Percentiles rank a stretch among this genome's conserved stretches.
phyloP scores from a whole-genome alignment of 1,140 invertebrate genomes.

The Rhyacophila brunnea region DNA sequence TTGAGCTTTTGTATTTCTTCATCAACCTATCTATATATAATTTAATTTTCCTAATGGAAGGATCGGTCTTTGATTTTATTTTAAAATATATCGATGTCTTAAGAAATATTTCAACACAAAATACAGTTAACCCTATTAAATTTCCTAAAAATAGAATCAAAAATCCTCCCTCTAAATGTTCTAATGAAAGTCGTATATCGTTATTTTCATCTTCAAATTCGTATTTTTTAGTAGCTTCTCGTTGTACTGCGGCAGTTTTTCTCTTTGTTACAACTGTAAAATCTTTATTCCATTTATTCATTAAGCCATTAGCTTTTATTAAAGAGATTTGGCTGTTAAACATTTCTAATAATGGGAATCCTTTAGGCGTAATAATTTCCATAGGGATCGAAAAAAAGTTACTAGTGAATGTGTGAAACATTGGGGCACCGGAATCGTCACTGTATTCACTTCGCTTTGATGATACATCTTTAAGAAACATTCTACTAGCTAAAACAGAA shows the following conservation, averaged over 20 bases:
- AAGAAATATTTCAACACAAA: slow-evolving; percentile 38
- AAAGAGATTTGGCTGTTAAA: slow-evolving; percentile 46
- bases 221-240: slow-evolving; percentile 34
- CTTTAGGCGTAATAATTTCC: slow-evolving; percentile 52
- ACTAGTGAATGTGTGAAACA: slow-evolving; percentile 44
- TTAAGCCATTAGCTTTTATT: slow-evolving; percentile 49
- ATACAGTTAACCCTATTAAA: slow-evolving; percentile 35
- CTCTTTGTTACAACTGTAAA: slow-evolving; percentile 34
- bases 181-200: slow-evolving; percentile 45
- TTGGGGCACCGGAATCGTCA: slow-evolving; percentile 38
- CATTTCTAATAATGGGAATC: slow-evolving; percentile 51
- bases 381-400: slow-evolving; percentile 53
- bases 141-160: slow-evolving; percentile 45
- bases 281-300: slow-evolving; percentile 38
- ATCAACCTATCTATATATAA: no score
- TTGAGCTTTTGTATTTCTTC: no score
- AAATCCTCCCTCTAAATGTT: slow-evolving; percentile 54
- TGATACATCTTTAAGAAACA: slow-evolving; percentile 44
- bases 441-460: slow-evolving; percentile 43
- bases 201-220: slow-evolving; percentile 15
- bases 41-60: no score
- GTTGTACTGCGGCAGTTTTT: slow-evolving; percentile 22
- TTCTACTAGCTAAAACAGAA: slow-evolving; percentile 42
- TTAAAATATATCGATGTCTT: background rate
- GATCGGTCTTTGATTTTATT: background rate